Evolutionary conservation across 37 sponge, comb jelly and placozoan genomes (phyloP).

Genomic region (Ephydatia muelleri): DNA sequence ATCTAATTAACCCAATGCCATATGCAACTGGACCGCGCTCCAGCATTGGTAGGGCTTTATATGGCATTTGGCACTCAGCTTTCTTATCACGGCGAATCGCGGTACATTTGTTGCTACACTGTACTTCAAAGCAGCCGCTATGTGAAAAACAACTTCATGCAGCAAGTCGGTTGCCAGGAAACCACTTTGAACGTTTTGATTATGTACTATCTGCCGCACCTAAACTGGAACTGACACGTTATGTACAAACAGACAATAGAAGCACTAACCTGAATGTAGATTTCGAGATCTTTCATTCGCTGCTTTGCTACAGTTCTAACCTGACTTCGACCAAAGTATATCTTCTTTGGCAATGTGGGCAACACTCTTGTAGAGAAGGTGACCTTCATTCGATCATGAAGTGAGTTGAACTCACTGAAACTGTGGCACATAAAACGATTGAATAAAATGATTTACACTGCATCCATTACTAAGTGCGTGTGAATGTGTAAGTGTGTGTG

Average conservation of each 20-base stretch:
- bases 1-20: not conserved
- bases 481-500: conserved; percentile 12
- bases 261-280: conserved; percentile 47
- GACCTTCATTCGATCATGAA: conserved; percentile 53
- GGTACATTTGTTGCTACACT: no score
- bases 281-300: conserved; percentile 62
- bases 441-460: not conserved
- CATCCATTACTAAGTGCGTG: not conserved
- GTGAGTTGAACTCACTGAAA: conserved; percentile 72
- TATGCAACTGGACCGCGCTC: no score
- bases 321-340: conserved; percentile 74
- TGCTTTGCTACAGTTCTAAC: conserved; percentile 54
- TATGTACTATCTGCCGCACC: not conserved
- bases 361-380: conserved; percentile 18
- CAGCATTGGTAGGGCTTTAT: not conserved
- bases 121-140: no score
- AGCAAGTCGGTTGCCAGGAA: not conserved
- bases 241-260: no score
- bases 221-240: not conserved
- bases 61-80: no score
- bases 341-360: conserved; percentile 70
- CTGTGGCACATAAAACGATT: conserved; percentile 15
- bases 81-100: no score
- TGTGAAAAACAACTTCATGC: no score
- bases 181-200: not conserved